Base-by-base conservation (phyloP, 2,113 vertebrate species). In the Channa argus region DNA sequence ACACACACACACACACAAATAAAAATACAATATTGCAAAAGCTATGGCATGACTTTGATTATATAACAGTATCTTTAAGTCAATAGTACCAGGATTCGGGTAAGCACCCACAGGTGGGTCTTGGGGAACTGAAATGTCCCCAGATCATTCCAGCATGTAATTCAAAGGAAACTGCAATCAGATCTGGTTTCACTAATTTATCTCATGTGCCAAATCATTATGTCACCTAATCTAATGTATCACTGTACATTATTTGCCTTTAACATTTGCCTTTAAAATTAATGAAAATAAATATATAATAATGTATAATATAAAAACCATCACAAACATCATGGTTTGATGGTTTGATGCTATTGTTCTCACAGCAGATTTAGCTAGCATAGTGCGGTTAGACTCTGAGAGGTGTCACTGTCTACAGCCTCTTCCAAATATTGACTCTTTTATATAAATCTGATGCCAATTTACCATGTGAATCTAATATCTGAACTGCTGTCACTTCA, bases 111-210 rank as follows among this genome's bases (percentile, higher is more conserved):
- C 13, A 76, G 33, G 53, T 79, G 24, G 33, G 0, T 52, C 12
- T 61, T 51, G 15, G 10, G 50, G 36, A 24, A 70, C 34, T 52
- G 39, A 61, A 77, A 62, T 55, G n/a, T 65, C 74, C 55, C 39
- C 11, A 68, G 68, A 52, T 46, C 43, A 69, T 4, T 46, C 46
- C 8, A 59, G 36, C 5, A 1, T 67, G 43, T 54, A 24, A 64
- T 72, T 75, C 44, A 76, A 6, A 76, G 44, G 76, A 80, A 65
- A 37, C 53, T 61, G 8, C 46, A 15, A 13, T 47, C 68, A 41
- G 44, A 54, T 5, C 13, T 60, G 38, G 64, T 63, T 74, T 74
- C 47, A 66, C 15, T 14, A 12, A 11, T 39, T 82, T 63, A 37
- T 6, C 1, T 45, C 15, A 39, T 44, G 7, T 54, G n/a, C 2